Evolutionary conservation across 2,797 vertebrate species (phyloP).

Genomic region (Danio aesculapii): DNA sequence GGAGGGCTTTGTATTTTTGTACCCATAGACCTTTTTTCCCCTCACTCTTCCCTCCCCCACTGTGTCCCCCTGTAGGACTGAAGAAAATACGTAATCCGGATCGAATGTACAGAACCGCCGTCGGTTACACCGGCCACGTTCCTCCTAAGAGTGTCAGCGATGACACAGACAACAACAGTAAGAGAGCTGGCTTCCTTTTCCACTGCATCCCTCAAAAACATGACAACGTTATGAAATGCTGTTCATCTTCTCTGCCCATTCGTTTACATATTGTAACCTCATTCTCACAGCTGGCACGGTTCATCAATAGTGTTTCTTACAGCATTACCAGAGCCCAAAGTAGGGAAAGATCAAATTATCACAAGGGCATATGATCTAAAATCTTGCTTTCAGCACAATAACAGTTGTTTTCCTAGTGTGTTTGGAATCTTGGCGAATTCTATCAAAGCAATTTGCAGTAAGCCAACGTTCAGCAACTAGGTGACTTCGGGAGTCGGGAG

Average conservation of each 20-base stretch:
- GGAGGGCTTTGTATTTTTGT: constrained; percentile 38
- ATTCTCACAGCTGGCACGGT: constrained; percentile 28
- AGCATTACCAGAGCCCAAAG: constrained; percentile 19
- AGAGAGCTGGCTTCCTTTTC: constrained; percentile 68
- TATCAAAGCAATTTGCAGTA: constrained; percentile 59
- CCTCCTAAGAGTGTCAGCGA: constrained; percentile 81
- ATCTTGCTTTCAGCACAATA: constrained; percentile 29
- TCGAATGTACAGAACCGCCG: constrained; percentile 83
- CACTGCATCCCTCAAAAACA: constrained; percentile 46
- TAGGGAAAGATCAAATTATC: constrained; percentile 28
- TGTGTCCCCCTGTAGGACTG: constrained; percentile 76
- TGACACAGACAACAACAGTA: constrained; percentile 84
- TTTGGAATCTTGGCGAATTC: constrained; percentile 55
- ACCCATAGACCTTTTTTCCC: constrained; percentile 40
- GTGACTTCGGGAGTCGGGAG: constrained; percentile 38
- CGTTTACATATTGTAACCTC: constrained; percentile 53
- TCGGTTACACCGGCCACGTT: constrained; percentile 82
- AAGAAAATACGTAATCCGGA: constrained; percentile 87
- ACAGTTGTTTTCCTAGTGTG: constrained; percentile 23
- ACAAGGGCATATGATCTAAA: constrained; percentile 11
- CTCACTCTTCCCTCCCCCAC: constrained; percentile 54
- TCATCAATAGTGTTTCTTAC: constrained; percentile 18
- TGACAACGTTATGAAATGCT: constrained; percentile 38
- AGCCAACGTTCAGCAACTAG: constrained; percentile 46
- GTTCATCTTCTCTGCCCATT: constrained; percentile 57